phyloP scores from a whole-genome alignment of 2,888 invertebrate genomes.

The Microctonus brassicae region DNA sequence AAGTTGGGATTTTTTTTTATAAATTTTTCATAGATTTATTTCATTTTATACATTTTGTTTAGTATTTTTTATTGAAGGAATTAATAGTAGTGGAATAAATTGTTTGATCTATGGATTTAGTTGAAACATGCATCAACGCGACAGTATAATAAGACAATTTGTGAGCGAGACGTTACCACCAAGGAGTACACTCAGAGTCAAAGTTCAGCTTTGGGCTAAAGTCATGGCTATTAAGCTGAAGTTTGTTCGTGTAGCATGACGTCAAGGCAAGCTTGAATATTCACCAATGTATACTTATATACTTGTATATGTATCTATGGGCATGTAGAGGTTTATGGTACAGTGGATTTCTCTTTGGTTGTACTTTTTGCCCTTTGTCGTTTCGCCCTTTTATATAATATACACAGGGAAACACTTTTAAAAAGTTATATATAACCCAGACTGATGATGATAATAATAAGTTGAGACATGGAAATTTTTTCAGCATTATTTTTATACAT shows the following conservation, averaged over 20 bases:
- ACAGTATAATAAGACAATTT: constrained; percentile 47
- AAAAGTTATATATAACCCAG: not conserved
- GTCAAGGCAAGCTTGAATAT: not conserved
- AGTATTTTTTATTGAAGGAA: not conserved
- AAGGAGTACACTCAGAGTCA: constrained; percentile 28
- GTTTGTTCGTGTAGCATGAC: constrained; percentile 31
- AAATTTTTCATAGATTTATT: no score
- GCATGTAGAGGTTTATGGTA: no score
- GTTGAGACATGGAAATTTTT: not conserved
- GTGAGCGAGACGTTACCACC: constrained; percentile 41
- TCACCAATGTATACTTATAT: not conserved
- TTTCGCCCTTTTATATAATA: not conserved
- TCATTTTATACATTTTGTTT: not conserved
- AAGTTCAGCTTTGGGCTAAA: constrained; percentile 42
- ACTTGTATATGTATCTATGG: not conserved
- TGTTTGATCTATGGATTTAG: not conserved
- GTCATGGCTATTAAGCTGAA: constrained; percentile 45
- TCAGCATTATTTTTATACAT: no score
- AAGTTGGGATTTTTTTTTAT: no score
- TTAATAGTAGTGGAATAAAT: not conserved
- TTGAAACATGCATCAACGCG: not conserved
- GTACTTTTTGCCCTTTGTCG: not conserved
- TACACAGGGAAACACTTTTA: not conserved
- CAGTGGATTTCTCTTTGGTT: not conserved
- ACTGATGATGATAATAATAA: no score